Percentiles rank a stretch among this genome's conserved stretches.
These are phyloP conservation scores for Rhopilema esculentum DNA, from an alignment of 30 jellyfish, hydroid and myxozoan species.

Conservation along the genomic window DNA sequence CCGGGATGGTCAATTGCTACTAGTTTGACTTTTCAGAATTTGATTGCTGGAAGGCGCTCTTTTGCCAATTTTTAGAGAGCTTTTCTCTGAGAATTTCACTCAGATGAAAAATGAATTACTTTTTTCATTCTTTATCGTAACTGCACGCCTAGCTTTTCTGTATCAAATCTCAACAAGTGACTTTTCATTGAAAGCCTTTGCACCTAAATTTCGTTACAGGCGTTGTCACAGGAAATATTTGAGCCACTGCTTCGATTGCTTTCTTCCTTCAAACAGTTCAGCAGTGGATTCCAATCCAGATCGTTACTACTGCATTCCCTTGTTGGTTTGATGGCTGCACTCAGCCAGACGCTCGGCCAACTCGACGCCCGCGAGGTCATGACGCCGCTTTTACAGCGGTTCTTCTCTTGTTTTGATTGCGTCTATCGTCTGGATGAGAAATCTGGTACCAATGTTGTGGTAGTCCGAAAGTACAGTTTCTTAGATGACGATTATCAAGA, in stretches of 20 bases:
- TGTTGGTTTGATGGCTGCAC: constrained; percentile 68
- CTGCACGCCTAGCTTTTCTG: no score
- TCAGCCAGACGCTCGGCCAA: constrained; percentile 81
- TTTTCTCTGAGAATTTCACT: no score
- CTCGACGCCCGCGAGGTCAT: constrained; percentile 82
- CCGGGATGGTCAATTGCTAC: no score
- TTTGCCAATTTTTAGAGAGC: no score
- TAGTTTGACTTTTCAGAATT: no score
- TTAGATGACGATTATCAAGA: constrained; percentile 25
- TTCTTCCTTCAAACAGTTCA: constrained; percentile 76
- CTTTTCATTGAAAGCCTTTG: no score
- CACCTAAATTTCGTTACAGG: constrained; percentile 65
- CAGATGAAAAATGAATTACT: no score
- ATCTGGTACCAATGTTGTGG: constrained; percentile 33
- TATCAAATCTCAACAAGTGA: no score
- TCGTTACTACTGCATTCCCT: constrained; percentile 66
- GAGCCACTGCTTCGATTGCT: constrained; percentile 89
- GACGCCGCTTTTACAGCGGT: constrained; percentile 89
- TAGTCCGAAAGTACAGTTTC: constrained; percentile 70
- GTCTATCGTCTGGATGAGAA: constrained; percentile 73
- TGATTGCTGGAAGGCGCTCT: no score
- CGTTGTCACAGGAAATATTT: constrained; percentile 66
- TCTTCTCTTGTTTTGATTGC: constrained; percentile 94
- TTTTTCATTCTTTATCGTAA: no score
- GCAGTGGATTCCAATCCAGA: constrained; percentile 65